phyloP scores from a whole-genome alignment of 2,797 vertebrate species.

The Melanotaenia pygmaea region DNA sequence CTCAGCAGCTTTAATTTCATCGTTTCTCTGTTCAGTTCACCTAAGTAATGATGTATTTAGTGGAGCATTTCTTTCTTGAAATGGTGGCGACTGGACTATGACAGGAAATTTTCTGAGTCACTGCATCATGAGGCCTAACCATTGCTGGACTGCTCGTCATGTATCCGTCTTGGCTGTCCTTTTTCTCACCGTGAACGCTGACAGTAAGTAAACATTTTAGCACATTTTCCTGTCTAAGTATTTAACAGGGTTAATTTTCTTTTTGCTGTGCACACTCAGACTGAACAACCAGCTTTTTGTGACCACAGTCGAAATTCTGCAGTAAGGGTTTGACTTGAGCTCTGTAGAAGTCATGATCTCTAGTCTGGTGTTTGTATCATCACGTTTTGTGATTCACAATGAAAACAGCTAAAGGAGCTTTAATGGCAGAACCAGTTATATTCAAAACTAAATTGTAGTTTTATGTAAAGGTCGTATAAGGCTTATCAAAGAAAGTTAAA shows the following conservation, averaged over 20 bases:
- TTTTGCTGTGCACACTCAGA: not conserved
- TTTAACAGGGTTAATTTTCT: not conserved
- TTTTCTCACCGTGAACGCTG: slow-evolving; percentile 42
- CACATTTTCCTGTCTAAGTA: not conserved
- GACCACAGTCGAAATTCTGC: not conserved
- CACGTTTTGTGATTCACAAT: not conserved
- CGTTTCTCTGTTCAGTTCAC: slow-evolving; percentile 24
- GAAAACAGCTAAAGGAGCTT: no score
- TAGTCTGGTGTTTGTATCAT: not conserved
- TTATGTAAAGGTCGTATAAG: not conserved
- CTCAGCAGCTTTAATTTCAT: not conserved
- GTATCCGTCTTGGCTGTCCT: slow-evolving; percentile 41
- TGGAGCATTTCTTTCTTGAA: slow-evolving; percentile 9
- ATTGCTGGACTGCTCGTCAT: slow-evolving; percentile 20
- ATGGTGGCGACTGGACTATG: slow-evolving; percentile 19
- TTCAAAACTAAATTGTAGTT: not conserved
- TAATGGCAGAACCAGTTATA: no score
- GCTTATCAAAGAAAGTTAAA: not conserved
- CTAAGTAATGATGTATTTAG: slow-evolving; percentile 20
- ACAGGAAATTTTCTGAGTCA: not conserved
- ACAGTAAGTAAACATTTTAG: slow-evolving; percentile 54
- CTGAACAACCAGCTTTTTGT: not conserved
- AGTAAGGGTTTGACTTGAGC: not conserved
- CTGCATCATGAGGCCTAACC: slow-evolving; percentile 51
- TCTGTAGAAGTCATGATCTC: not conserved